Evolutionary conservation across 1,140 invertebrate genomes (phyloP), one percentile per base, ranked within the genome.

Genomic region (Aricia agestis): DNA sequence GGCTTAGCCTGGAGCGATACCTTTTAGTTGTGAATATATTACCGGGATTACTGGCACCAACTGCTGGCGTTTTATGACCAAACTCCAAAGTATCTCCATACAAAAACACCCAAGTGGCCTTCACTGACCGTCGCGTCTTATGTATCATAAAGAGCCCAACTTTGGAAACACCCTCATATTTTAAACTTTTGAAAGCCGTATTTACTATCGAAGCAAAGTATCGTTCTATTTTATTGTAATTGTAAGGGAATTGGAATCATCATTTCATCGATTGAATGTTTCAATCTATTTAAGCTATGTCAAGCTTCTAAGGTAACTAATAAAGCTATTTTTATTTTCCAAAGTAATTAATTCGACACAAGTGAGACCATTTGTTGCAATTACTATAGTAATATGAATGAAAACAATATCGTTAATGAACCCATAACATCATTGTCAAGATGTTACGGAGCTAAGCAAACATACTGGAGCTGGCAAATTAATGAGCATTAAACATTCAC

Each of bases 1-100:
- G 72, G 74, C 69, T 68, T 69, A 72, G 72, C 68, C 73, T 72
- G 76, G 74, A 74, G 74, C 73, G 74, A 68, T 82, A 81, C 83
- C 88, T 87, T 89, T 90, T 88, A 85, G 86, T 88, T 88, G 74
- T 81, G 88, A 82, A 90, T 90, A 90, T 77, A 89, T 90, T 89
- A 89, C 75, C 57, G 70, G 82, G 84, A 86, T 87, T 86, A 87
- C 69, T 63, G 74, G 76, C 76, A 78, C 76, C 77, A 79, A 78
- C 78, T 80, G 82, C 71, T 81, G 78, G 79, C 82, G 85, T 84
- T 86, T 85, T 81, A 77, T 73, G 81, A 80, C 82, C 85, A 81
- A 88, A 88, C 81, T 85, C 76, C 67, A 80, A 82, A 85, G 80
- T 78, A 83, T 82, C 74, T 78, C 72, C 78, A 80, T 83, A 68